Conservation (phyloP, 37 sponge, comb jelly and placozoan species). For the Aplysina aerophoba region DNA sequence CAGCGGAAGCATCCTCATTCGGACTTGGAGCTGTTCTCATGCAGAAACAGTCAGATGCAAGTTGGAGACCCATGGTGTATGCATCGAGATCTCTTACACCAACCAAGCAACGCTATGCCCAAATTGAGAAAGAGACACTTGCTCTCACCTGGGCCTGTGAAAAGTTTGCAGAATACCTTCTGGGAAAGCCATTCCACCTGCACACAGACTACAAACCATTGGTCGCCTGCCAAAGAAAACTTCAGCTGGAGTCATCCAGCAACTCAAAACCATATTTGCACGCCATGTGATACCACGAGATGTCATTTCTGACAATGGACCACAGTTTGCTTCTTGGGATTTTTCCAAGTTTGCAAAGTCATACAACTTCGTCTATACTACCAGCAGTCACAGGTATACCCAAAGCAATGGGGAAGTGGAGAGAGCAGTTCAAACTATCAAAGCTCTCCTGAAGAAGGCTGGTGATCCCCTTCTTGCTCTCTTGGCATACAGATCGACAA, state of each 20-base stretch:
- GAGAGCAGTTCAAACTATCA: conserved; percentile 57
- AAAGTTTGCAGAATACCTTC: too few relatives aligned
- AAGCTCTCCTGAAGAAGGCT: conserved; percentile 50
- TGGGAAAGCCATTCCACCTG: too few relatives aligned
- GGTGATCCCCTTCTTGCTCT: conserved; percentile 52
- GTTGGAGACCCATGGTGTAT: too few relatives aligned
- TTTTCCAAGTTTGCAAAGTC: conserved; percentile 40
- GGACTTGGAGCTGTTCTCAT: too few relatives aligned
- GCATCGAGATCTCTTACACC: too few relatives aligned
- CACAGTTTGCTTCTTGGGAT: conserved; percentile 47
- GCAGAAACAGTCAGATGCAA: too few relatives aligned
- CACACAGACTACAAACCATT: too few relatives aligned
- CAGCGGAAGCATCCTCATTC: too few relatives aligned
- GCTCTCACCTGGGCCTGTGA: too few relatives aligned
- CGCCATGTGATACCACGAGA: conserved; percentile 62
- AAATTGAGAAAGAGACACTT: too few relatives aligned
- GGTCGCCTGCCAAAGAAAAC: too few relatives aligned
- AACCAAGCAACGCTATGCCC: too few relatives aligned
- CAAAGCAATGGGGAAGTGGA: conserved; percentile 78
- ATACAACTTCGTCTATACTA: conserved; percentile 52
- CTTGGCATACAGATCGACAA: conserved; percentile 52
- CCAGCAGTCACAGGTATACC: conserved; percentile 58
- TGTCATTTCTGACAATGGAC: conserved; percentile 69
- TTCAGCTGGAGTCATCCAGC: conserved; percentile 35
- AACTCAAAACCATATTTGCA: conserved; percentile 57